phyloP scores from a whole-genome alignment of 2,113 vertebrate genomes.

The Aphelocoma coerulescens region DNA sequence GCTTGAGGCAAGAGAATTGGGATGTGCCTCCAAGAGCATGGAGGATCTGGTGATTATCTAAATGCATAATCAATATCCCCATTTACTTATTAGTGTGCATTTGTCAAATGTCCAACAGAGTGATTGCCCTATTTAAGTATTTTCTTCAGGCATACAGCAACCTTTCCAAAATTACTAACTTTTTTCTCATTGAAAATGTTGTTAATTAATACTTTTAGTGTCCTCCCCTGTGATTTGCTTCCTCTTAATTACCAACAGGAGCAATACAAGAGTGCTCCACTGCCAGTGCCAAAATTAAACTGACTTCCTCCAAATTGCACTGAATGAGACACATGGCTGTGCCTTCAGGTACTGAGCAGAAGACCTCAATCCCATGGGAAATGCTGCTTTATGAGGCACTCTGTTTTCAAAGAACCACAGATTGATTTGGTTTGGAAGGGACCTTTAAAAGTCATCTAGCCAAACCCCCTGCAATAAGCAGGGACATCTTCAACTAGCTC shows the following conservation, averaged over 20 bases:
- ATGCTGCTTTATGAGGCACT: background rate
- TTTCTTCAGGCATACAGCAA: slow-evolving; percentile 36
- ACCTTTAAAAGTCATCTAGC: background rate
- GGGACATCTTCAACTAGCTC: background rate
- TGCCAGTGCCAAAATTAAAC: slow-evolving; percentile 1
- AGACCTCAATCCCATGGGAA: background rate
- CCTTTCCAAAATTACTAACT: slow-evolving; percentile 24
- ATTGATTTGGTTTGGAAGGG: background rate
- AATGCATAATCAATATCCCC: background rate
- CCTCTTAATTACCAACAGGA: slow-evolving; percentile 59
- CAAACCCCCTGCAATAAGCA: background rate
- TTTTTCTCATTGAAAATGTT: slow-evolving; percentile 32
- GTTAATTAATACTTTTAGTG: slow-evolving; percentile 55
- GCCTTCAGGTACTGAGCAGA: background rate
- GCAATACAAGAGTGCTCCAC: background rate
- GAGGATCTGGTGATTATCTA: background rate
- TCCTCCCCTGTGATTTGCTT: slow-evolving; percentile 29
- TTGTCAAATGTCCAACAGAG: background rate
- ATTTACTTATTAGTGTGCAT: background rate
- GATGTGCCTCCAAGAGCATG: background rate
- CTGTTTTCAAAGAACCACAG: background rate
- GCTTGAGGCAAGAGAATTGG: background rate
- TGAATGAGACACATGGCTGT: background rate
- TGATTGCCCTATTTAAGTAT: slow-evolving; percentile 11
- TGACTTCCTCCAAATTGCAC: background rate